Percentiles rank a stretch among this genome's conserved stretches.
Evolutionary conservation across 2,888 invertebrate species (phyloP).

Genomic region (Aphidius colemani): DNA sequence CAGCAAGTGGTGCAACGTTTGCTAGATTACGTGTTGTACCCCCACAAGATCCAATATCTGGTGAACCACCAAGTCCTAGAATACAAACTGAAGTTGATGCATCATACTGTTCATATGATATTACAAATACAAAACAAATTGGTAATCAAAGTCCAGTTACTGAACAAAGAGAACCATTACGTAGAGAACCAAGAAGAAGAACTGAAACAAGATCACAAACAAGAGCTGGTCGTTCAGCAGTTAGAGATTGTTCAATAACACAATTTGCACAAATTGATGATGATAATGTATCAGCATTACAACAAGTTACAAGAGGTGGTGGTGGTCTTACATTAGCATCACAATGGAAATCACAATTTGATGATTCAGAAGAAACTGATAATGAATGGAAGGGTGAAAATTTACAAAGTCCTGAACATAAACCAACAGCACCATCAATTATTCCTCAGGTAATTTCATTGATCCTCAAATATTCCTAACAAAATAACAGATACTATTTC

Average conservation of each 20-base stretch:
- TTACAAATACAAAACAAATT: conserved; percentile 54
- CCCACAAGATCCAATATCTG: conserved; percentile 52
- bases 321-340: conserved; percentile 86
- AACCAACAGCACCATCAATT: conserved; percentile 48
- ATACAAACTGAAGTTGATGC: conserved; percentile 67
- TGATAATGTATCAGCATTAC: conserved; percentile 86
- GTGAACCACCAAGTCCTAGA: conserved; percentile 65
- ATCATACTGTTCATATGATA: conserved; percentile 61
- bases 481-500: not conserved
- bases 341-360: conserved; percentile 95
- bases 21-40: conserved; percentile 75
- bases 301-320: conserved; percentile 88
- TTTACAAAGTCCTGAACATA: conserved; percentile 60
- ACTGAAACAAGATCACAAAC: conserved; percentile 50
- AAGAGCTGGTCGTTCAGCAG: conserved; percentile 59
- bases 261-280: conserved; percentile 93
- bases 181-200: conserved; percentile 53
- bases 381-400: conserved; percentile 90
- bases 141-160: conserved; percentile 56
- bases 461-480: not conserved
- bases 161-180: conserved; percentile 56
- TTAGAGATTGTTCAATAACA: conserved; percentile 81
- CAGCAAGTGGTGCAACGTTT: conserved; percentile 68
- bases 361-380: conserved; percentile 93
- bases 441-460: conserved; percentile 49